phyloP scores from a whole-genome alignment of 2,797 vertebrate genomes.

The Micrastur ruficollis region DNA sequence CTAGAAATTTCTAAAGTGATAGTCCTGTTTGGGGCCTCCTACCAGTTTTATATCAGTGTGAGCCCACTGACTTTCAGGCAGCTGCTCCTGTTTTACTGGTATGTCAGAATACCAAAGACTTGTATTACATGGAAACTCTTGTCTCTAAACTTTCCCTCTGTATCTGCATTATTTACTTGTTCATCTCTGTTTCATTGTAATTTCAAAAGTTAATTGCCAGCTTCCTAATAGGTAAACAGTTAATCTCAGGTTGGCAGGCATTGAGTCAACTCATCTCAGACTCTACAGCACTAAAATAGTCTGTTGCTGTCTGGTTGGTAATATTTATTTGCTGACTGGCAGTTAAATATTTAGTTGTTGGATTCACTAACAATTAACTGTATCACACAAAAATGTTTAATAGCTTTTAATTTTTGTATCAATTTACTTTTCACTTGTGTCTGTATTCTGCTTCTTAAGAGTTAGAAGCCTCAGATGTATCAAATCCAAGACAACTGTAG shows the following conservation, averaged over 20 bases:
- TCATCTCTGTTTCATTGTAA: not conserved
- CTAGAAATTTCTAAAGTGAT: not conserved
- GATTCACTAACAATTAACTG: not conserved
- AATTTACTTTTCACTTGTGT: not conserved
- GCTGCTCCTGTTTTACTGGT: not conserved
- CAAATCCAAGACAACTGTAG: not conserved
- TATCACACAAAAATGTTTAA: not conserved
- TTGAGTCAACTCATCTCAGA: not conserved
- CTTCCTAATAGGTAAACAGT: conserved; percentile 31
- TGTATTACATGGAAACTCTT: not conserved
- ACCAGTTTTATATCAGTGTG: not conserved
- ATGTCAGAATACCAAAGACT: not conserved
- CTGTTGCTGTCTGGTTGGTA: not conserved
- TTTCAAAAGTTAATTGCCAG: conserved; percentile 20
- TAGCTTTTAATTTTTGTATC: not conserved
- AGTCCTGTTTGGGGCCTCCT: not conserved
- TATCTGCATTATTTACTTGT: not conserved
- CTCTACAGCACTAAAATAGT: not conserved
- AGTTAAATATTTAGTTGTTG: conserved; percentile 31
- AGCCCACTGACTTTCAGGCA: not conserved
- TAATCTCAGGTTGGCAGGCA: conserved; percentile 4
- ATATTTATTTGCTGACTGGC: conserved; percentile 1
- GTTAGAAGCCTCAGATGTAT: not conserved
- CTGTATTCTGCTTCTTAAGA: not conserved
- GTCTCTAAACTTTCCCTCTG: not conserved